Conservation (phyloP, 2,888 invertebrate species). For the Euzophera pinguis region DNA sequence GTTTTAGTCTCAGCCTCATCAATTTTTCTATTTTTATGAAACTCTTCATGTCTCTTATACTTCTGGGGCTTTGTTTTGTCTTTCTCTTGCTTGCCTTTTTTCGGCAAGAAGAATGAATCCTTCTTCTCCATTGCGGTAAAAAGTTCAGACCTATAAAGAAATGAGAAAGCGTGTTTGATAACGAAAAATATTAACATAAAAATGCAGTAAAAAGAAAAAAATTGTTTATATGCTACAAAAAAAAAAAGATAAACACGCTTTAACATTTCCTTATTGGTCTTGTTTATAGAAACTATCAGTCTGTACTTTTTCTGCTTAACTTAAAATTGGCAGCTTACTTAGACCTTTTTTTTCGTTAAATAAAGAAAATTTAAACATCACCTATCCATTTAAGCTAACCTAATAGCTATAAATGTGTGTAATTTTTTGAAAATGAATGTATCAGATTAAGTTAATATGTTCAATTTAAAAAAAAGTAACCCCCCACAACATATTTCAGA, state of each 20-base stretch:
- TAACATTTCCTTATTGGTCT: constrained; percentile 42
- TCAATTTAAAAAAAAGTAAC: too few relatives aligned
- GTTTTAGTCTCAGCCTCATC: constrained; percentile 14
- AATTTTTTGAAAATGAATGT: too few relatives aligned
- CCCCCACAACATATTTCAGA: too few relatives aligned
- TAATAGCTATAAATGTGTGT: too few relatives aligned
- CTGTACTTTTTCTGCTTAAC: too few relatives aligned
- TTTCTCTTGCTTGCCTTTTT: constrained; percentile 33
- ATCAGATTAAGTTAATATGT: too few relatives aligned
- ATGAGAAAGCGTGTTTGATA: constrained; percentile 74
- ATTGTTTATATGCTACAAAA: background rate
- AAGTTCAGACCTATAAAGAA: constrained; percentile 68
- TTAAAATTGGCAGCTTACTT: too few relatives aligned
- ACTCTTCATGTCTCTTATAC: constrained; percentile 43
- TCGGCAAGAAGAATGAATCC: constrained; percentile 54
- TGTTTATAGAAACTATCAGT: background rate
- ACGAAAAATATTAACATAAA: constrained; percentile 23
- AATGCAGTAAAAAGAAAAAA: constrained; percentile 11
- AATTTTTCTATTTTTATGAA: constrained; percentile 43
- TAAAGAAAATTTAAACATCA: too few relatives aligned
- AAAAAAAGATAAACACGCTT: constrained; percentile 49
- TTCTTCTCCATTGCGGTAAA: constrained; percentile 52
- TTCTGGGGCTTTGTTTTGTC: constrained; percentile 22
- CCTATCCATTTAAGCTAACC: too few relatives aligned
- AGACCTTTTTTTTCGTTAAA: too few relatives aligned